A percentile compares a stretch with the other conserved stretches of the same genome.
Evolutionary conservation across 1,140 invertebrate species (phyloP).

Genomic region (Psilanteris sp.): DNA sequence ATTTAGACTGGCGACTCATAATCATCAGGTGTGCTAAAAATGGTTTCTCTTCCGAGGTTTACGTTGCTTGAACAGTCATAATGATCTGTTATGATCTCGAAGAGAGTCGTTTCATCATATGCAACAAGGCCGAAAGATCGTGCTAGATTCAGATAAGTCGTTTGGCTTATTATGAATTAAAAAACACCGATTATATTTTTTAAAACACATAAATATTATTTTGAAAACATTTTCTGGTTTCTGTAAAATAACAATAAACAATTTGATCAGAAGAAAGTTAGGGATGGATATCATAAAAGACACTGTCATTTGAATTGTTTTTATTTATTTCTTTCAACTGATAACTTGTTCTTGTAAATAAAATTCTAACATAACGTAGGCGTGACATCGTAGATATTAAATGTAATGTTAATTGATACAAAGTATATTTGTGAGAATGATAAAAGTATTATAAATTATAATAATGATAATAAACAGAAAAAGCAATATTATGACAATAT

Average conservation of each 20-base stretch:
- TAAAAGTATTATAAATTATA: constrained; percentile 65
- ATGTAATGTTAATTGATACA: constrained; percentile 68
- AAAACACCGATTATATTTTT: too few relatives aligned
- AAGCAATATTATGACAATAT: constrained; percentile 50
- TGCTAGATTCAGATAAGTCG: constrained; percentile 67
- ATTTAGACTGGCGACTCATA: constrained; percentile 24
- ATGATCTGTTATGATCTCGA: constrained; percentile 49
- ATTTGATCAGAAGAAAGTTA: too few relatives aligned
- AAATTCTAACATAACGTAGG: constrained; percentile 73
- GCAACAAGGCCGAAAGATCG: constrained; percentile 72
- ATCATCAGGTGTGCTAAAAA: constrained; percentile 52
- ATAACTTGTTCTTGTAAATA: constrained; percentile 72
- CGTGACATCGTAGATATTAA: constrained; percentile 73
- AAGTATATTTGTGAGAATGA: constrained; percentile 57
- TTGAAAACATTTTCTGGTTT: too few relatives aligned
- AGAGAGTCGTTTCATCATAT: constrained; percentile 72
- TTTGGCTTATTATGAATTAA: constrained; percentile 47
- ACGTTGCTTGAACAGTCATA: constrained; percentile 31
- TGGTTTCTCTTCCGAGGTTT: constrained; percentile 61
- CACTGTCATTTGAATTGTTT: constrained; percentile 31
- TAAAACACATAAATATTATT: too few relatives aligned
- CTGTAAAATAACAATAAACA: too few relatives aligned
- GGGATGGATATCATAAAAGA: constrained; percentile 5
- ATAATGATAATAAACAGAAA: constrained; percentile 55
- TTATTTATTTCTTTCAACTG: constrained; percentile 68